Evolutionary conservation across 2,888 invertebrate genomes (phyloP).

Genomic region (Thereva unica): DNA sequence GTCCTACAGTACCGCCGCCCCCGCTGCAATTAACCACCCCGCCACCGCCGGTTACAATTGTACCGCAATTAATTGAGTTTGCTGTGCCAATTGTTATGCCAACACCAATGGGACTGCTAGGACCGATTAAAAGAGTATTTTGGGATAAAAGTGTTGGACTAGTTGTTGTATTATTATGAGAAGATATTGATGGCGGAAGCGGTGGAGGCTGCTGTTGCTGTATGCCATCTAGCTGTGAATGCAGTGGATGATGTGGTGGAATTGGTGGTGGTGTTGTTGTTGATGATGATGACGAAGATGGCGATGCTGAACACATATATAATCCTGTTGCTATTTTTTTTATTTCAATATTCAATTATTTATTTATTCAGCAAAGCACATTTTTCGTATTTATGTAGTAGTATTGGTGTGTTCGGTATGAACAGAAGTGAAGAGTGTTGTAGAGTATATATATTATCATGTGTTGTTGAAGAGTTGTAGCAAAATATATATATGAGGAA

Average conservation of each 20-base stretch:
- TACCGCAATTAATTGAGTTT: too few relatives aligned
- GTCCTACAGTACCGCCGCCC: slow-evolving; percentile 12
- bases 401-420: not conserved
- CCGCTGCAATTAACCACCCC: slow-evolving; percentile 2
- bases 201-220: slow-evolving; percentile 17
- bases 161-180: slow-evolving; percentile 3
- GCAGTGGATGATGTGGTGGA: slow-evolving; percentile 29
- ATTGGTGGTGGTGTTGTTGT: slow-evolving; percentile 28
- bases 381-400: slow-evolving; percentile 1
- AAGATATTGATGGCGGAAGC: slow-evolving; percentile 12
- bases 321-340: slow-evolving; percentile 22
- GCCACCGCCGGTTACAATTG: slow-evolving; percentile 5
- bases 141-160: slow-evolving; percentile 6
- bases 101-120: slow-evolving; percentile 10
- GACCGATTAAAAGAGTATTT: slow-evolving; percentile 4
- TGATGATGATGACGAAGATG: slow-evolving; percentile 28
- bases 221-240: not conserved
- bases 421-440: too few relatives aligned
- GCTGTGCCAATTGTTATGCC: slow-evolving; percentile 9
- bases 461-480: too few relatives aligned
- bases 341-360: slow-evolving; percentile 3
- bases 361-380: slow-evolving; percentile 8
- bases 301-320: slow-evolving; percentile 32
- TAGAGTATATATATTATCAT: too few relatives aligned
- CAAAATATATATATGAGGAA: too few relatives aligned